These are phyloP conservation scores for Balanococcus diminutus DNA, from an alignment of 2,888 invertebrate genomes.

Conservation along the genomic window DNA sequence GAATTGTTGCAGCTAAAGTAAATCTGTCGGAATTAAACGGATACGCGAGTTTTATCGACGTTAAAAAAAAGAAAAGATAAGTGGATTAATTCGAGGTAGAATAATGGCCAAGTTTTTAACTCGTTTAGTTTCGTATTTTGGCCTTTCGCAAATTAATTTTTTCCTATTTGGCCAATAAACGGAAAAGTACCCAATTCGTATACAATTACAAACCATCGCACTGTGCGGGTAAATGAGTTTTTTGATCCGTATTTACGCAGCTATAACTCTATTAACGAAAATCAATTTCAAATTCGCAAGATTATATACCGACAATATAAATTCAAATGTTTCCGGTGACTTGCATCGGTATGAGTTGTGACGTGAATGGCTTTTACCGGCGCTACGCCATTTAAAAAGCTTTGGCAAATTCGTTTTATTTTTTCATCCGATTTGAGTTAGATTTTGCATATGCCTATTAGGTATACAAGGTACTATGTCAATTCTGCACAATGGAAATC, in stretches of 20 bases:
- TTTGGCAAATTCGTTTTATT: neutral
- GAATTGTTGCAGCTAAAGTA: conserved; percentile 17
- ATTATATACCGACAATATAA: neutral
- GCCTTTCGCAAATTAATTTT: conserved; percentile 16
- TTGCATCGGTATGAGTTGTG: neutral
- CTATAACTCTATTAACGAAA: neutral
- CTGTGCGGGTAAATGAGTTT: neutral
- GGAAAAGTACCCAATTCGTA: neutral
- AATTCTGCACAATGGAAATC: neutral
- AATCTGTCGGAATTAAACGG: conserved; percentile 34
- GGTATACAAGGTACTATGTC: neutral
- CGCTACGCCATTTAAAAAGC: neutral
- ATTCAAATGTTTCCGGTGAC: neutral
- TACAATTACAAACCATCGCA: neutral
- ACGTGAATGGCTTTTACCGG: neutral
- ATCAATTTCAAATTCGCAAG: neutral
- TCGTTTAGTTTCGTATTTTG: no score
- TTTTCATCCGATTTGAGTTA: neutral
- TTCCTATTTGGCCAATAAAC: neutral
- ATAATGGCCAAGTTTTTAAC: neutral
- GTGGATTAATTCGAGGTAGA: conserved; percentile 33
- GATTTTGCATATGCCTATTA: conserved; percentile 22
- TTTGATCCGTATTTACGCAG: neutral
- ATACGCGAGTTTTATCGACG: conserved; percentile 29
- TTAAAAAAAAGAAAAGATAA: conserved; percentile 21